A percentile compares a stretch with the other conserved stretches of the same genome.
Conservation (phyloP, 2,888 invertebrate genomes). For the Neuroscelio doddi region DNA sequence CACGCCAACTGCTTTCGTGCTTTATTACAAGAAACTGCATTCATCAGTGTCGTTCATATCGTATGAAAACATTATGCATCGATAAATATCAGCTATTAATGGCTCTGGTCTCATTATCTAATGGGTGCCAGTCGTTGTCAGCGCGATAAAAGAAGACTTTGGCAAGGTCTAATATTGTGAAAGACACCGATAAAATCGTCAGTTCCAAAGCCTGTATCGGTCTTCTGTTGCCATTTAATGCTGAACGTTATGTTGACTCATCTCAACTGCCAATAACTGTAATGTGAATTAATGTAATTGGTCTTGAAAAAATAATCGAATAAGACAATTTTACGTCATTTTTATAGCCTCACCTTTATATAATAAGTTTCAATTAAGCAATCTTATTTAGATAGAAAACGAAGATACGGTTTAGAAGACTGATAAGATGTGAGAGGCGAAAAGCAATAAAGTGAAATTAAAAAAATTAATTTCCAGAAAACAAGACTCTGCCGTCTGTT, state of each 20-base stretch:
- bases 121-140: constrained; percentile 48
- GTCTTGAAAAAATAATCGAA: constrained; percentile 19
- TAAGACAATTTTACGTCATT: constrained; percentile 11
- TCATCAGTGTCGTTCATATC: constrained; percentile 31
- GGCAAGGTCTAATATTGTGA: constrained; percentile 29
- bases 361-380: too few species aligned
- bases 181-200: constrained; percentile 48
- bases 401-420: too few species aligned
- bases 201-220: constrained; percentile 40
- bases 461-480: too few species aligned
- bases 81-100: constrained; percentile 54
- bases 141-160: constrained; percentile 44
- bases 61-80: constrained; percentile 37
- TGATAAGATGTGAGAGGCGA: too few species aligned
- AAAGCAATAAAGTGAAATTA: too few species aligned
- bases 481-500: constrained; percentile 46
- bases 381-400: too few species aligned
- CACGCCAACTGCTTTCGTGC: constrained; percentile 34
- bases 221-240: constrained; percentile 42
- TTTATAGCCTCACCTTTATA: constrained; percentile 26
- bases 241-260: constrained; percentile 39
- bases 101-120: constrained; percentile 52
- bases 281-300: constrained; percentile 42
- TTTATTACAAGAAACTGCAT: constrained; percentile 31
- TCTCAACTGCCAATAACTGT: constrained; percentile 21